Evolutionary conservation across 2,888 invertebrate species (phyloP).

Genomic region (Drosophila macrospina): DNA sequence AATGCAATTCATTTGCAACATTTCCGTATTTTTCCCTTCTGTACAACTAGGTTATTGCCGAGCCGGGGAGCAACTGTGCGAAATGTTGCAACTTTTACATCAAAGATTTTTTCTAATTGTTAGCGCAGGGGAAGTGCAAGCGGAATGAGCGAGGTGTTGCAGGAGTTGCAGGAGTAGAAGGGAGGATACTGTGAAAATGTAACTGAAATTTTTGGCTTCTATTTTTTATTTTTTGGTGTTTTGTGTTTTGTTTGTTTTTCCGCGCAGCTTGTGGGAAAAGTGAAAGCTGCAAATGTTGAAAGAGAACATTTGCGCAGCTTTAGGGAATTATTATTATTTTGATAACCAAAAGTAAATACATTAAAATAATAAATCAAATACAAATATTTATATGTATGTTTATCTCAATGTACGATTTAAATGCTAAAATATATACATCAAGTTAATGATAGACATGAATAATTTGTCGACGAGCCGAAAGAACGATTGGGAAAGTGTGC

Average conservation of each 20-base stretch:
- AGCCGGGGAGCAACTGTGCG: slow-evolving; percentile 9
- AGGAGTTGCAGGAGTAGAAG: neutral
- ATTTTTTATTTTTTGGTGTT: neutral
- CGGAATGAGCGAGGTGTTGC: neutral
- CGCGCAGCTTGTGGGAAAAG: neutral
- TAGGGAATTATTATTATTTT: slow-evolving; percentile 18
- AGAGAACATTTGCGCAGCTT: slow-evolving; percentile 31
- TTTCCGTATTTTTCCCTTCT: slow-evolving; percentile 1
- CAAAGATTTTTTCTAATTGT: slow-evolving; percentile 39
- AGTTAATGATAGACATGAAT: slow-evolving; percentile 26
- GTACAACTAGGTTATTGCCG: neutral
- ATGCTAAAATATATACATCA: slow-evolving; percentile 15
- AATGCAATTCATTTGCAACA: neutral
- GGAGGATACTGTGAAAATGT: too few species aligned
- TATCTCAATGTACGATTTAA: slow-evolving; percentile 30
- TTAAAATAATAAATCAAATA: neutral
- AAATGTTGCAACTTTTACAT: slow-evolving; percentile 38
- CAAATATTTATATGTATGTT: slow-evolving; percentile 11
- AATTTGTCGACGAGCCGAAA: slow-evolving; percentile 4
- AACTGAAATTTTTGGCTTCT: neutral
- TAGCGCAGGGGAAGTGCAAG: slow-evolving; percentile 22
- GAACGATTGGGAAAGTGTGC: slow-evolving; percentile 17
- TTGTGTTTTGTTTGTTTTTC: neutral
- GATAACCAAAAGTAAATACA: slow-evolving; percentile 15
- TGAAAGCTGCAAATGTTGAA: slow-evolving; percentile 1